These are phyloP conservation scores for Delia radicum DNA, from an alignment of 1,140 invertebrate species.

Conservation along the genomic window DNA sequence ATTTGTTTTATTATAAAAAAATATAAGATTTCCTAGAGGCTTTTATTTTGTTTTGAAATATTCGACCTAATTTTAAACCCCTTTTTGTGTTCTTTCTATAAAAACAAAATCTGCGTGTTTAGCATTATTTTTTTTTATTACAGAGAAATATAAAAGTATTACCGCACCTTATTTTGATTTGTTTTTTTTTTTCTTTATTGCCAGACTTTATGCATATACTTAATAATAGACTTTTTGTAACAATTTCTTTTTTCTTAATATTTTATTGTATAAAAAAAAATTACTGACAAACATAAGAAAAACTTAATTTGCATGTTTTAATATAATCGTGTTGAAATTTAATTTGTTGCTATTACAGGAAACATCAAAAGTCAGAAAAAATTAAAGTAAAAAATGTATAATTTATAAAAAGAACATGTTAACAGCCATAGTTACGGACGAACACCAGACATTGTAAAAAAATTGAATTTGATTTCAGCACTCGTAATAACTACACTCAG, in stretches of 20 bases:
- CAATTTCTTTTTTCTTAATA: too few relatives aligned
- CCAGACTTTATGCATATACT: not conserved
- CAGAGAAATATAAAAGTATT: not conserved
- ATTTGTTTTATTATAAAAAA: not conserved
- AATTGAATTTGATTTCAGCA: too few relatives aligned
- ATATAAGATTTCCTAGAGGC: not conserved
- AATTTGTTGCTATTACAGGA: conserved; percentile 17
- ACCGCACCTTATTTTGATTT: conserved; percentile 16
- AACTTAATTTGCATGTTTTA: not conserved
- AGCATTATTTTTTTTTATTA: not conserved
- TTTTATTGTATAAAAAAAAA: too few relatives aligned
- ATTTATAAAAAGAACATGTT: not conserved
- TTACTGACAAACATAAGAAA: too few relatives aligned
- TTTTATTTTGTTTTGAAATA: not conserved
- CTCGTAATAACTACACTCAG: too few relatives aligned
- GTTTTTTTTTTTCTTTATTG: not conserved
- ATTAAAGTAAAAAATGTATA: not conserved
- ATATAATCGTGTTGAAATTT: conserved; percentile 11
- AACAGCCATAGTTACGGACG: not conserved
- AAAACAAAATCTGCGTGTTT: conserved; percentile 15
- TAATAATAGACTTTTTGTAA: too few relatives aligned
- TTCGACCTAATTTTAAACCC: conserved; percentile 14
- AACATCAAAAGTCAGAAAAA: conserved; percentile 9
- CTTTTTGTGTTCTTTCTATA: not conserved
- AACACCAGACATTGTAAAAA: too few relatives aligned